phyloP scores from a whole-genome alignment of 2,797 vertebrate species.

The Myotis findleyi region DNA sequence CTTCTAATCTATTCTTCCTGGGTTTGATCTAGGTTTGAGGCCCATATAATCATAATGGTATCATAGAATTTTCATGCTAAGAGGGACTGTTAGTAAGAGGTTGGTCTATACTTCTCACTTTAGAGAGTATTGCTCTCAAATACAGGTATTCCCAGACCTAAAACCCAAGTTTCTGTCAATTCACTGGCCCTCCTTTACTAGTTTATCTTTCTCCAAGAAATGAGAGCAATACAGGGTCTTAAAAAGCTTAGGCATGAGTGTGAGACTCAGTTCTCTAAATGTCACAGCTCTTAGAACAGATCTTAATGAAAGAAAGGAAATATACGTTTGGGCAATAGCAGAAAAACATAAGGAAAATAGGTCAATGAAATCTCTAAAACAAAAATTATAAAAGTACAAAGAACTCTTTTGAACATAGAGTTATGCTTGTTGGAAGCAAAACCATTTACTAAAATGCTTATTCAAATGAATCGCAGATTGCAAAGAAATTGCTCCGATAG shows the following conservation, averaged over 20 bases:
- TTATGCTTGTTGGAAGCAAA: conserved; percentile 9
- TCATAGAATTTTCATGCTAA: neutral
- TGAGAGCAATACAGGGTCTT: neutral
- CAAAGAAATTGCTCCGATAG: neutral
- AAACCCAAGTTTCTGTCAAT: neutral
- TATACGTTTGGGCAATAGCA: neutral
- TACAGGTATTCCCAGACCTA: neutral
- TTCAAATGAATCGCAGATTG: conserved; percentile 3
- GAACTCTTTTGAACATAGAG: neutral
- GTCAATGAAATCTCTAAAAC: neutral
- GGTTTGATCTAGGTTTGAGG: neutral
- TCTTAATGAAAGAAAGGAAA: neutral
- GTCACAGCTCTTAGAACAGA: neutral
- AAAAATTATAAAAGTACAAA: neutral
- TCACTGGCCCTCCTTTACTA: neutral
- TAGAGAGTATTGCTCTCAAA: neutral
- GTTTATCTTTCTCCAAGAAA: neutral
- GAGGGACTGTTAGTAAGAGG: neutral
- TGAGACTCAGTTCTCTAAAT: neutral
- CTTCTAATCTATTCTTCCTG: neutral
- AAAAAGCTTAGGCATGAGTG: neutral
- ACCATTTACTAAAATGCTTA: conserved; percentile 4
- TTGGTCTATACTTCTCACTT: neutral
- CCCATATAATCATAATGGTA: neutral
- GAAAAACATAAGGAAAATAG: neutral